Evolutionary conservation across 2,113 vertebrate genomes (phyloP).

Genomic region (Colaptes auratus): DNA sequence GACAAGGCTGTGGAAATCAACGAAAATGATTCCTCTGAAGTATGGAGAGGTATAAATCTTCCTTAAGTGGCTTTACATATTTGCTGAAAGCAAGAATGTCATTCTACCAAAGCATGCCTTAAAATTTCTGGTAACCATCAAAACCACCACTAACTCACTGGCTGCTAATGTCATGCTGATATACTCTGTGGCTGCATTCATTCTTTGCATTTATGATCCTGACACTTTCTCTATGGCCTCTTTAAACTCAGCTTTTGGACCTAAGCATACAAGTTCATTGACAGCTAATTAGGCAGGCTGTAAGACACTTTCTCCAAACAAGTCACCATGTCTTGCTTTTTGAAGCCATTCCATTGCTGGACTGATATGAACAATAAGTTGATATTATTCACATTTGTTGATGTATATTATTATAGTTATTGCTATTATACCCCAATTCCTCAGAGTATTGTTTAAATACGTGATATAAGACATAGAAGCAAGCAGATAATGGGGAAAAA

Average conservation of each 20-base stretch:
- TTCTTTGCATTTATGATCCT: not conserved
- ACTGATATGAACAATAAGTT: not conserved
- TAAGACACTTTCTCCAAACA: not conserved
- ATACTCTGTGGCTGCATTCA: not conserved
- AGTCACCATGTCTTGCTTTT: not conserved
- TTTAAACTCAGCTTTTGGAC: slow-evolving; percentile 2
- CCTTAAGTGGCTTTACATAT: slow-evolving; percentile 16
- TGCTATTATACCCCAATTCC: not conserved
- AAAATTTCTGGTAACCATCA: slow-evolving; percentile 38
- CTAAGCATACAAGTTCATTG: not conserved
- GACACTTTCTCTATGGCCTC: not conserved
- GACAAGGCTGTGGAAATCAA: not conserved
- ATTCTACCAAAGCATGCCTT: not conserved
- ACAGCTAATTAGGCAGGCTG: not conserved
- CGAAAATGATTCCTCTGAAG: not conserved
- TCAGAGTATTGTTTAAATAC: slow-evolving; percentile 42
- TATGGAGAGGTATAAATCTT: not conserved
- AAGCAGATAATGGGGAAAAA: slow-evolving; percentile 42
- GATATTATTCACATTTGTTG: not conserved
- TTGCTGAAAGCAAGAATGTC: slow-evolving; percentile 15
- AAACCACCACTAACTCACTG: not conserved
- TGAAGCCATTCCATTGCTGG: not conserved
- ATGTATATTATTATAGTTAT: slow-evolving; percentile 23
- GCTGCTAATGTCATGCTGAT: slow-evolving; percentile 21
- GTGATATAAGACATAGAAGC: slow-evolving; percentile 46